Evolutionary conservation across 2,888 invertebrate species (phyloP), one percentile per base, ranked within the genome.

Genomic region (Eristalinus aeneus): DNA sequence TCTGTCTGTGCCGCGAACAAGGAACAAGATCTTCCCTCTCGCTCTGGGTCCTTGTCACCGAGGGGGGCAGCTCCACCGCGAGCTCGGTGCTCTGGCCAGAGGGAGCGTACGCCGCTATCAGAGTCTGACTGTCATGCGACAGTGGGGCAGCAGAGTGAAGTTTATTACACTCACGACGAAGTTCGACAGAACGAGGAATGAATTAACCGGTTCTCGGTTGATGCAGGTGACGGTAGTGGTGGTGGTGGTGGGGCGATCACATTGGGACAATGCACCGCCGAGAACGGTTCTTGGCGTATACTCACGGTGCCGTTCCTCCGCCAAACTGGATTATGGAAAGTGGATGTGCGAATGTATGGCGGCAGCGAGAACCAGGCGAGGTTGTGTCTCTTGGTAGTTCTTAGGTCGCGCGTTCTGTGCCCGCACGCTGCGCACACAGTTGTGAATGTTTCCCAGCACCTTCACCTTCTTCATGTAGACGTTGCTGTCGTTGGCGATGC

Each of bases 211-310:
- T 85, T 85, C 71, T 73, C 76, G 72, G 72, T 56, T 73, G 79
- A 64, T 76, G 32, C 74, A 84, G 68, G 60, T 46, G 39, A 16
- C 75, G 32, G 61, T 72, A 22, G 34, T 74, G 36, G 34, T 64
- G 34, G 11, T 34, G 34, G 9, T 34, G 34, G 34, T 34, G 46
- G 39, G 46, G 46, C 16, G 16, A 46, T 32, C 53, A 73, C 53
- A 67, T 9, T 73, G 69, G 63, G 61, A 69, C 81, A 81, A 81
- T 81, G 85, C 73, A 68, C 58, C 63, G 60, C 58, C 63, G 60
- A 68, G 61, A 86, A 86, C 85, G 76, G 85, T 86, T 86, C 81
- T 86, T 74, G 85, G 81, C 36, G 81, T 86, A 81, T 80, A 81
- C 85, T 85, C 85, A 77, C 23, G 81, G 5, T 86, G 73, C 85